These are phyloP conservation scores for Hypomecis punctinalis DNA, from an alignment of 2,888 invertebrate genomes.

Conservation along the genomic window DNA sequence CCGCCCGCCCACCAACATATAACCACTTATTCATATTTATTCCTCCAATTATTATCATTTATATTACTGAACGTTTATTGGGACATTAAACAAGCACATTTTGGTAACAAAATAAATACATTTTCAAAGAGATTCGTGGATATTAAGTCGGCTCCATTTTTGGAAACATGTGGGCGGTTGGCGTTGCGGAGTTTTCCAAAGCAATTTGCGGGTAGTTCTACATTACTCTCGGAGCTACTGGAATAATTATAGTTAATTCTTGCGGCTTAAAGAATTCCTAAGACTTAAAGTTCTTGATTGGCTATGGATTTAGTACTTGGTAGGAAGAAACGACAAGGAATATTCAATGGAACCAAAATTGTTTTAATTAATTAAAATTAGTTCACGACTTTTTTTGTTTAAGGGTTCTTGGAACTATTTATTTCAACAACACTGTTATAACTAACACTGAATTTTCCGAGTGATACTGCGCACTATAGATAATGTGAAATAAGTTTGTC, in stretches of 20 bases:
- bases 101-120: constrained; percentile 13
- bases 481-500: too few relatives aligned
- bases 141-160: constrained; percentile 11
- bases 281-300: constrained; percentile 1
- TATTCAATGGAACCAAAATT: too few relatives aligned
- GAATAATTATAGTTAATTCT: constrained; percentile 22
- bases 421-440: too few relatives aligned
- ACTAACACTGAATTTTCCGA: too few relatives aligned
- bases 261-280: constrained; percentile 11
- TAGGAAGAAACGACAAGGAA: not conserved
- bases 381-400: too few relatives aligned
- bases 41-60: constrained; percentile 7
- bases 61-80: constrained; percentile 7
- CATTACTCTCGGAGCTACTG: constrained; percentile 24
- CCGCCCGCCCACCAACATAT: constrained; percentile 13
- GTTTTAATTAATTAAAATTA: too few relatives aligned
- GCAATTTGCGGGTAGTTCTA: constrained; percentile 17
- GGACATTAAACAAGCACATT: constrained; percentile 16
- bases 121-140: not conserved
- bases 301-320: not conserved
- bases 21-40: constrained; percentile 16
- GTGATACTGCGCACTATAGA: too few relatives aligned
- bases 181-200: constrained; percentile 19
- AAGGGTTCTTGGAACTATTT: too few relatives aligned
- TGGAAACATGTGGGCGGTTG: constrained; percentile 30